Evolutionary conservation across 2,113 vertebrate species (phyloP).

Genomic region (Trinectes maculatus): DNA sequence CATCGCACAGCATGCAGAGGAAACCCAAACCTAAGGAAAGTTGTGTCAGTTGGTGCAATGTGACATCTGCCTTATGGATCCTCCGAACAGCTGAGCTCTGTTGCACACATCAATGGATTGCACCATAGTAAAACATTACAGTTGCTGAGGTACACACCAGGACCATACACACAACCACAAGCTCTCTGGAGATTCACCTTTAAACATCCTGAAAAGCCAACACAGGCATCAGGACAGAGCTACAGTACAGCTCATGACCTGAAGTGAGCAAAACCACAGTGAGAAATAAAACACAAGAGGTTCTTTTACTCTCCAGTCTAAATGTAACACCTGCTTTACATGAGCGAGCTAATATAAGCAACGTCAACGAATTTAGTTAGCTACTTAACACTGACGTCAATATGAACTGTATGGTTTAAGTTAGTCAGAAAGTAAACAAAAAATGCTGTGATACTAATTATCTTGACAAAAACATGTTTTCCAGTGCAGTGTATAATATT

Average conservation of each 20-base stretch:
- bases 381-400: no score
- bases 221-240: background rate
- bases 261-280: background rate
- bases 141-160: constrained; percentile 24
- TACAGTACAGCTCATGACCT: background rate
- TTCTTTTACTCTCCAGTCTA: background rate
- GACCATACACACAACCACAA: constrained; percentile 12
- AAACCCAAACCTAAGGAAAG: constrained; percentile 30
- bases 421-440: background rate
- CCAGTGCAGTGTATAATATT: constrained; percentile 3
- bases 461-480: constrained; percentile 6
- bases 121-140: constrained; percentile 48
- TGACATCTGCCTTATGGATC: constrained; percentile 49
- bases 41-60: constrained; percentile 24
- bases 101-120: constrained; percentile 29
- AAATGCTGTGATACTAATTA: background rate
- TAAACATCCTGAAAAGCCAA: constrained; percentile 14
- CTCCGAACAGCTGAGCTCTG: constrained; percentile 46
- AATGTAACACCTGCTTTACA: background rate
- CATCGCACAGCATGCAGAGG: constrained; percentile 35
- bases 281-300: background rate
- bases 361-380: background rate
- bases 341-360: no score
- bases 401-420: background rate
- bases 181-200: constrained; percentile 25